These are phyloP conservation scores for Trichosurus vulpecula DNA, from an alignment of 2,797 vertebrate genomes.

Conservation along the genomic window DNA sequence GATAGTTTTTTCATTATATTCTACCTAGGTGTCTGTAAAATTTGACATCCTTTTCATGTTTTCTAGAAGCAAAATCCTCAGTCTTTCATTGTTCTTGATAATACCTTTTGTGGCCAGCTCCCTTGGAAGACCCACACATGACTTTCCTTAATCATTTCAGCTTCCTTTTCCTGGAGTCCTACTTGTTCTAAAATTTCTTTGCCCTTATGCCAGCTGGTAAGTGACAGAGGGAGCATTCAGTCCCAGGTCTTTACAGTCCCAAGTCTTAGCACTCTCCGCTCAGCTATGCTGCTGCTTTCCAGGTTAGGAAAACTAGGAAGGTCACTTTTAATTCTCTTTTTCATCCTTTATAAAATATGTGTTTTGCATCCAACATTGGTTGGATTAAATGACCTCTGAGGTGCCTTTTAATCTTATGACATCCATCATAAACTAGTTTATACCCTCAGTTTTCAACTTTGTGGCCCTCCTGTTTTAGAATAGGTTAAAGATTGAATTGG, in stretches of 20 bases:
- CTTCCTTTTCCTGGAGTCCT: not conserved
- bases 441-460: not conserved
- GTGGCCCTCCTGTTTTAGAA: not conserved
- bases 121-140: not conserved
- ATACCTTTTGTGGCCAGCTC: not conserved
- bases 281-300: not conserved
- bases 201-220: not conserved
- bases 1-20: not conserved
- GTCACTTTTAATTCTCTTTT: not conserved
- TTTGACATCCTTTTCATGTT: not conserved
- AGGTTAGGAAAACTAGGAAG: not conserved
- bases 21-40: not conserved
- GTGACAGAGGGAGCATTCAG: not conserved
- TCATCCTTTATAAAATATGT: no score
- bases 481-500: not conserved
- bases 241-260: not conserved
- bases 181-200: not conserved
- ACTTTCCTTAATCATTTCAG: not conserved
- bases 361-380: no score
- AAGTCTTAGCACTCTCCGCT: not conserved
- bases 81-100: not conserved
- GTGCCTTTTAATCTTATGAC: not conserved
- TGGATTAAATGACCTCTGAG: not conserved
- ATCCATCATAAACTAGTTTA: not conserved
- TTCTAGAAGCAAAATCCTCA: not conserved